Percentiles rank a stretch among this genome's conserved stretches.
These are phyloP conservation scores for Palythoa heliodiscus DNA, from an alignment of 92 coral and sea anemone genomes.

Conservation along the genomic window DNA sequence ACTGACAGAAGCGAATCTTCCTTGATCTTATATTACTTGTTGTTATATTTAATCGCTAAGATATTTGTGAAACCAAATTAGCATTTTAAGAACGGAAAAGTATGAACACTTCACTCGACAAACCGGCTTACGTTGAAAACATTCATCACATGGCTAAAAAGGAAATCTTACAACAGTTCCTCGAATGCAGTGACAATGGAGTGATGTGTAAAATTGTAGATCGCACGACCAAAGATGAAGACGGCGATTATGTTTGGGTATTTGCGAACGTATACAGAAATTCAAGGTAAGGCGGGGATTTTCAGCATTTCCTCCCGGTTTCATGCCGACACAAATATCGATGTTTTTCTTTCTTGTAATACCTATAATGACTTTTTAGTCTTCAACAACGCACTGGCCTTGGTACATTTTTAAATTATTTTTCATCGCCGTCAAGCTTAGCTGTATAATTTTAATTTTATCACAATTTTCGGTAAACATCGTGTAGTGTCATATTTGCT, in stretches of 20 bases:
- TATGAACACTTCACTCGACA: background rate
- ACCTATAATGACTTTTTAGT: background rate
- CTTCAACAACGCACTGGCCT: background rate
- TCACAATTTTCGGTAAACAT: background rate
- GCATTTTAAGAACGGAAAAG: constrained; percentile 13
- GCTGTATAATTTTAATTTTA: background rate
- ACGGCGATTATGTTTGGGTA: constrained; percentile 38
- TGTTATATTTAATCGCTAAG: background rate
- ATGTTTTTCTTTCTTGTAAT: background rate
- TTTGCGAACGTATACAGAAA: constrained; percentile 23
- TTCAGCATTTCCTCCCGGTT: background rate
- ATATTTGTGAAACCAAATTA: background rate
- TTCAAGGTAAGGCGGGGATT: constrained; percentile 25
- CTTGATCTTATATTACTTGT: constrained; percentile 19
- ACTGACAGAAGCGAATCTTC: constrained; percentile 7
- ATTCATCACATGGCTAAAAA: background rate
- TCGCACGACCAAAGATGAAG: constrained; percentile 21
- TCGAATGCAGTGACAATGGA: constrained; percentile 28
- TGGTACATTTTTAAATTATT: background rate
- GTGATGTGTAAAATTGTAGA: constrained; percentile 43
- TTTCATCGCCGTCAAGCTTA: background rate
- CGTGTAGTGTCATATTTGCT: background rate
- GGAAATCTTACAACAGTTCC: constrained; percentile 21
- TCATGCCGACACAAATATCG: constrained; percentile 23
- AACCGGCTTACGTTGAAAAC: background rate